Percentiles rank a stretch among this genome's conserved stretches.
Conservation (phyloP, 2,113 vertebrate genomes). For the Atrichornis clamosus region DNA sequence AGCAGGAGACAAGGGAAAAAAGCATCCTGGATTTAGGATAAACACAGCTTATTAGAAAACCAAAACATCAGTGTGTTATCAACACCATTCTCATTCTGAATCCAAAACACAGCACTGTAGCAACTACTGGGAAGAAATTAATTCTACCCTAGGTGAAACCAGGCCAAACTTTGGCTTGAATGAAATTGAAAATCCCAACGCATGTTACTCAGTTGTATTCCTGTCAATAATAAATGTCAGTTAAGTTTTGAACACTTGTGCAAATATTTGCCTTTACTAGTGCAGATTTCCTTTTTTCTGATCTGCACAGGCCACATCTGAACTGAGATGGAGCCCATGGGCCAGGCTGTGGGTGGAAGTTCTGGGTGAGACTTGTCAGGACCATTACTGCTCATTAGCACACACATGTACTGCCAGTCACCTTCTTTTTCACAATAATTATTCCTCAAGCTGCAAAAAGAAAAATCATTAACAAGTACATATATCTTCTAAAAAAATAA, state of each 20-base stretch:
- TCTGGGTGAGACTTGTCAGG: not conserved
- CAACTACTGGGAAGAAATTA: not conserved
- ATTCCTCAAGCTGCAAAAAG: not conserved
- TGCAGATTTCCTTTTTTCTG: not conserved
- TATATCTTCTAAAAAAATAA: not conserved
- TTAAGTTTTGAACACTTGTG: not conserved
- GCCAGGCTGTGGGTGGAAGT: not conserved
- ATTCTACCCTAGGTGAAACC: not conserved
- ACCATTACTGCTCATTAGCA: not conserved
- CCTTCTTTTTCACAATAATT: not conserved
- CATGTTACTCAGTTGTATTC: not conserved
- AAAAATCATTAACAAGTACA: not conserved
- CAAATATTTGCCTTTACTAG: not conserved
- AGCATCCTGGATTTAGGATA: too few relatives aligned
- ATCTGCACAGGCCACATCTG: accelerated
- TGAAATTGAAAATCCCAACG: not conserved
- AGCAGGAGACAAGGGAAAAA: not conserved
- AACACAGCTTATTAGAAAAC: not conserved
- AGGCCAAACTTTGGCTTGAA: not conserved
- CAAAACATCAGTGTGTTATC: too few relatives aligned
- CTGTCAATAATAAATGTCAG: not conserved
- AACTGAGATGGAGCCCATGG: not conserved
- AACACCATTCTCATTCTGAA: not conserved
- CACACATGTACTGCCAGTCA: not conserved
- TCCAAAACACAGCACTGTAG: not conserved